Conservation (phyloP, 2,888 invertebrate genomes). For the Rhopalosiphum nymphaeae region DNA sequence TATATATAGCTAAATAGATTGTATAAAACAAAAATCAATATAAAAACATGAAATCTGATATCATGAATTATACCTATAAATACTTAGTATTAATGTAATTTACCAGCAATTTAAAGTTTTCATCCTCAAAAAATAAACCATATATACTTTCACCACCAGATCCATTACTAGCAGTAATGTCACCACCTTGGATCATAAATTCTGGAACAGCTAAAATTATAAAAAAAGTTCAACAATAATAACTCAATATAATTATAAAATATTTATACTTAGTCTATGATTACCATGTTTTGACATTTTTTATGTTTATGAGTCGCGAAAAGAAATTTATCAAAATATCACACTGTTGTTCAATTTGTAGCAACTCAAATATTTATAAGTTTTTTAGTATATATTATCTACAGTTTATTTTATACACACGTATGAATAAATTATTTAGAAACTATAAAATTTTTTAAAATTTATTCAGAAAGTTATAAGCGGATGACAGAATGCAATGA, state of each 20-base stretch:
- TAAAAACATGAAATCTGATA: not conserved
- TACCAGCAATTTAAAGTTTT: conserved; percentile 81
- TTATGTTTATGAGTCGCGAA: not conserved
- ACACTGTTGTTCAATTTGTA: not conserved
- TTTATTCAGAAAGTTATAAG: not conserved
- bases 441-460: not conserved
- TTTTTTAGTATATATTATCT: not conserved
- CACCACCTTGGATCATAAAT: conserved; percentile 91
- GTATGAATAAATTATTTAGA: not conserved
- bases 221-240: not conserved
- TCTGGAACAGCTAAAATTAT: conserved; percentile 74
- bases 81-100: conserved; percentile 66
- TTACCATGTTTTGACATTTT: not conserved
- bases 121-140: conserved; percentile 90
- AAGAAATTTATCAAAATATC: not conserved
- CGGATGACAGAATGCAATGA: not conserved
- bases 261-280: not conserved
- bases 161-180: conserved; percentile 84
- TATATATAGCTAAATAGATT: too few relatives aligned
- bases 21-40: not conserved
- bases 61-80: not conserved
- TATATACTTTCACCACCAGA: conserved; percentile 95
- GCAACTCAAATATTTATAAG: not conserved
- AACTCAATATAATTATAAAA: not conserved
- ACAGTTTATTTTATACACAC: not conserved